Conservation (phyloP, 2,113 vertebrate genomes). For the Glaucidium brasilianum region DNA sequence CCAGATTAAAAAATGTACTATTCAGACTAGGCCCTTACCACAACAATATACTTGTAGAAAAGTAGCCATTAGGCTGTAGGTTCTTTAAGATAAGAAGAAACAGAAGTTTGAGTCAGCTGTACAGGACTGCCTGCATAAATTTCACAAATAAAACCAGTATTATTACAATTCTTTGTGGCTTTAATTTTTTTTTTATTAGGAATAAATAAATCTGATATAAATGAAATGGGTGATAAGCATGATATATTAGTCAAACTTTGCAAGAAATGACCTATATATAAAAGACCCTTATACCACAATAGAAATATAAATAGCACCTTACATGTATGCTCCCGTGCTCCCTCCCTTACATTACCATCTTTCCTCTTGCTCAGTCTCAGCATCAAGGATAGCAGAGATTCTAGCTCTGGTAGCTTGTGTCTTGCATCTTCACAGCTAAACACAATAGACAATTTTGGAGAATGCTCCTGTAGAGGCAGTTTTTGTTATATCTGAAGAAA, state of each 20-base stretch:
- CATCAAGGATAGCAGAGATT: not conserved
- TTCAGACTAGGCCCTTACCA: not conserved
- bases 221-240: not conserved
- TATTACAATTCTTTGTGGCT: not conserved
- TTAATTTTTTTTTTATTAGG: slow-evolving; percentile 45
- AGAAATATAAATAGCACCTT: slow-evolving; percentile 26
- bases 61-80: not conserved
- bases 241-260: not conserved
- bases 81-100: not conserved
- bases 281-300: not conserved
- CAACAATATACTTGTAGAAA: not conserved
- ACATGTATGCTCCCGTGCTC: not conserved
- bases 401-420: not conserved
- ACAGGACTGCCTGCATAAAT: not conserved
- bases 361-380: not conserved
- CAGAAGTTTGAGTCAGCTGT: not conserved
- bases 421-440: not conserved
- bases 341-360: not conserved
- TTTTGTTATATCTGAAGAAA: not conserved
- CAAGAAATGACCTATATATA: not conserved
- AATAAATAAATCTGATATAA: slow-evolving; percentile 49
- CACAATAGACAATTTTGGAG: not conserved
- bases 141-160: not conserved
- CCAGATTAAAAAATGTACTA: not conserved
- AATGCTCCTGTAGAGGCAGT: not conserved